Conservation (phyloP, 2,888 invertebrate species). For the Antheraea yamamai region DNA sequence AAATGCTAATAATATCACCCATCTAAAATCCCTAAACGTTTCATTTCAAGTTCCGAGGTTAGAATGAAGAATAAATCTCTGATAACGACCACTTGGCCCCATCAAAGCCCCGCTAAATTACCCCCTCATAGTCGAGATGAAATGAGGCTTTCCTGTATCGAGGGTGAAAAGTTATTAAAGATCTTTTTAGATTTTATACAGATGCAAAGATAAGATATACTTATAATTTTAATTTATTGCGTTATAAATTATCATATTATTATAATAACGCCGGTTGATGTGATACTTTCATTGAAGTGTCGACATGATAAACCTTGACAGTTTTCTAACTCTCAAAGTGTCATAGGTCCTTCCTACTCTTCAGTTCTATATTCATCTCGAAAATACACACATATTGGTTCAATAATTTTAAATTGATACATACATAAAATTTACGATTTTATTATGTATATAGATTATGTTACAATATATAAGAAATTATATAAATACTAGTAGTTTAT, state of each 20-base stretch:
- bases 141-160: conserved; percentile 24
- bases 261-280: neutral
- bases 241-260: neutral
- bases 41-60: conserved; percentile 16
- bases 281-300: too few relatives aligned
- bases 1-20: conserved; percentile 7
- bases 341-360: neutral
- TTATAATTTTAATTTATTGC: neutral
- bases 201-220: neutral
- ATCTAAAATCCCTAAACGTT: conserved; percentile 15
- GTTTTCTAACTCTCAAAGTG: neutral
- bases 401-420: too few relatives aligned
- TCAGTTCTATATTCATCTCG: too few relatives aligned
- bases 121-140: conserved; percentile 25
- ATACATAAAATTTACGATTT: too few relatives aligned
- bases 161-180: conserved; percentile 25
- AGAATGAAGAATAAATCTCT: conserved; percentile 39
- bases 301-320: neutral
- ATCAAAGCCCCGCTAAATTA: conserved; percentile 35
- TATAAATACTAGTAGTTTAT: neutral
- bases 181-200: conserved; percentile 10
- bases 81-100: conserved; percentile 46
- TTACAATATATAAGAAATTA: neutral
- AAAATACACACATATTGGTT: too few relatives aligned
- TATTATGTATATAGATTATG: neutral